phyloP scores from a whole-genome alignment of 1,140 invertebrate genomes.

The Megalopta genalis region DNA sequence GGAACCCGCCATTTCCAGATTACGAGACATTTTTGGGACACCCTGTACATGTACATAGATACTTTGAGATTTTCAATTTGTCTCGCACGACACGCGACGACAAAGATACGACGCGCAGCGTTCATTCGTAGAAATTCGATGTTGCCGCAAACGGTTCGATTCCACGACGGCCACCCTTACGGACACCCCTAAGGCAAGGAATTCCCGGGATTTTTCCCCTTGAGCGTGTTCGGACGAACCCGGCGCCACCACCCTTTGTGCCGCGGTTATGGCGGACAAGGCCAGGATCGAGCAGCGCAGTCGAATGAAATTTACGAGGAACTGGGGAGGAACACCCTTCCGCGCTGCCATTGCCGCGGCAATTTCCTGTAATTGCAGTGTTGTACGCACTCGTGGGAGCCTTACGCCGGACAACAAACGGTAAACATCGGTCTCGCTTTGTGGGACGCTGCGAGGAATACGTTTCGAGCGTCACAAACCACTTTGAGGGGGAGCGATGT shows the following conservation, averaged over 20 bases:
- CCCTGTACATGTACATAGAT: too few relatives aligned
- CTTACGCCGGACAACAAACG: slow-evolving; percentile 18
- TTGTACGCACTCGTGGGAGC: slow-evolving; percentile 16
- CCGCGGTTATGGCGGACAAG: slow-evolving; percentile 27
- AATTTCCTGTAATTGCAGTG: slow-evolving; percentile 53
- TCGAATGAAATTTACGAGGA: slow-evolving; percentile 34
- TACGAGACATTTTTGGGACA: too few relatives aligned
- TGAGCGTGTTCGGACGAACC: slow-evolving; percentile 4
- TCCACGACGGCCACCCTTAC: neutral
- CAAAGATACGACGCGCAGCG: too few relatives aligned
- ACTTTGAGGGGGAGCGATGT: too few relatives aligned
- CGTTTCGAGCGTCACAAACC: too few relatives aligned
- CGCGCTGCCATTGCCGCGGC: slow-evolving; percentile 19
- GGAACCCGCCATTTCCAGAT: too few relatives aligned
- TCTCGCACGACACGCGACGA: too few relatives aligned
- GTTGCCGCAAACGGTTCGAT: neutral
- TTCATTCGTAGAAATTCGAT: too few relatives aligned
- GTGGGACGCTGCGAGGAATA: neutral
- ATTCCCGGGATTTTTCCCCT: neutral
- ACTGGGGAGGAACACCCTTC: too few relatives aligned
- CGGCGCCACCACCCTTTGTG: slow-evolving; percentile 28
- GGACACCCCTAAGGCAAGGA: neutral
- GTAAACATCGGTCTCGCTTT: slow-evolving; percentile 42
- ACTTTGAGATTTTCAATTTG: too few relatives aligned
- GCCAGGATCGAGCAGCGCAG: neutral